Base-by-base conservation (phyloP, 1,140 invertebrate species). In the Rhyzopertha dominica region DNA sequence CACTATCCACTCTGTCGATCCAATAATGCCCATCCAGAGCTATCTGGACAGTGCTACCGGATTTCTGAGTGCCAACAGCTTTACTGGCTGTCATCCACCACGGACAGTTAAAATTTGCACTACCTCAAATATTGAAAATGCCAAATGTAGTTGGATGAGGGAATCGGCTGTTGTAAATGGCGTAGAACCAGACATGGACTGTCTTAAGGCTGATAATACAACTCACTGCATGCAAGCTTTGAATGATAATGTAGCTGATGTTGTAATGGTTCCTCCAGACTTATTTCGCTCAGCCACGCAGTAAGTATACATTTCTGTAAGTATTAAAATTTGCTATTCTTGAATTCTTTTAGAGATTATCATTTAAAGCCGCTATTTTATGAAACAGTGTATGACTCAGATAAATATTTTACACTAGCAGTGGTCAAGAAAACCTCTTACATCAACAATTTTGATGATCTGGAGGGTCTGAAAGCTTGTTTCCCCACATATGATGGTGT, bases 61-160 rank as follows among this genome's bases (percentile, higher is more conserved):
- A 28, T 59, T 55, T 38, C 43, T 63, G 2, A 78, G 77, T 37
- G 80, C 80, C 0, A 80, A 81, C 51, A 77, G 73, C 47, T 77
- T 76, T 44, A 68, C 71, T 1, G 73, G 74, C 1, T 86, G 83
- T 54, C 74, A 76, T 57, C 81, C 81, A 0, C 76, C 79, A 0
- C 70, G 81, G 53, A 66, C 64, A n/a, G 58, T 76, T 23, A 20
- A 56, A 43, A 68, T 82, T 28, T 86, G 82, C 51, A 81, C 81
- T 0, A 74, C 75, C 0, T 80, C 80, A 0, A 73, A 79, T 24
- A 58, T 81, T 1, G 81, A 83, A 45, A 74, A 77, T 22, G 72
- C 75, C 20, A 90, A 90, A 55, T 91, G 88, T 56, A 72, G 77
- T 7, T 85, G 81, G 79, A 56, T 90, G 51, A 74, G 77, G 49